Evolutionary conservation across 1,140 invertebrate species (phyloP), one percentile per base, ranked within the genome.

Genomic region (Solenopsis invicta): DNA sequence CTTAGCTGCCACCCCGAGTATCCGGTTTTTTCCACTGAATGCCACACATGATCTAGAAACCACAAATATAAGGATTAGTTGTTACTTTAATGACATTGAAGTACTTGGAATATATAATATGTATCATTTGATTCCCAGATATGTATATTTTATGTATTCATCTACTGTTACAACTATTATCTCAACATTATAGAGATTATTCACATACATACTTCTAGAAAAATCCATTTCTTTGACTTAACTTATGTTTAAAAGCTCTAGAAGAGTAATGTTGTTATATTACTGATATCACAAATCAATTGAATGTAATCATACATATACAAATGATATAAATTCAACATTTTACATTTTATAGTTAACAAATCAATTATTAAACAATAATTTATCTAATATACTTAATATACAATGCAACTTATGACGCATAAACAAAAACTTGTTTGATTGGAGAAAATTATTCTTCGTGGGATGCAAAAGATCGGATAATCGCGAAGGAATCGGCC

Each of bases 1-100:
- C 95, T 99, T 99, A 41, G 99, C 99, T 62, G 98, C 98, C 24
- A 99, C 98, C 56, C 99, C 99, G 92, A 99, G 96, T 90, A 98
- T 97, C 91, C 99, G 97, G 91, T 98, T 99, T 93, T 98, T 99
- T 56, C 97, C 97, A 93, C 98, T 98, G 95, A 99, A 99, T 41
- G 99, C 99, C 18, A 99, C 98, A 96, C 97, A 99, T 96, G 99
- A 97, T 96, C 99, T 99, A 95, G 64, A 97, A 96, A 41, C 0
- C 61, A 45, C 0, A 77, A 8, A 10, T 2, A 45, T 37, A 2
- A 34, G 37, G 1, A 76, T 29, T 24, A 3, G 4, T 78, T 18
- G 18, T 78, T 76, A 37, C n/a, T 76, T 54, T 12, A n/a, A 37
- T 37, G 18, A 37, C 1, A 74, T 45, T 75, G 18, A 61, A 5